phyloP scores from a whole-genome alignment of 2,113 vertebrate genomes.

The Hylia prasina region DNA sequence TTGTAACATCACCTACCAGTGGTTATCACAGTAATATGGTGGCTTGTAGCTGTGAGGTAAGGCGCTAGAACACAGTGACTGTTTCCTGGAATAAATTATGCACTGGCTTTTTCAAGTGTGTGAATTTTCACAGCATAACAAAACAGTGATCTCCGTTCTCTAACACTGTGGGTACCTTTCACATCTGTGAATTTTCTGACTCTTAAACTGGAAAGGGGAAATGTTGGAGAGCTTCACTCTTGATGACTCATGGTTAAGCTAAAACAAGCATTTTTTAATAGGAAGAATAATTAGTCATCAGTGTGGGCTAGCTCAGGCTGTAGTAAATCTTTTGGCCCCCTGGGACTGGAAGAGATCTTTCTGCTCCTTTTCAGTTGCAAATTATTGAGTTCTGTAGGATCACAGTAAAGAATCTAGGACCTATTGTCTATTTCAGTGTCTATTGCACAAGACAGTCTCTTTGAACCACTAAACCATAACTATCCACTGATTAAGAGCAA shows the following conservation, averaged over 20 bases:
- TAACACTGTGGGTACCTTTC: neutral
- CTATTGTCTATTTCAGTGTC: neutral
- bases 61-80: neutral
- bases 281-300: constrained; percentile 6
- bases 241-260: constrained; percentile 32
- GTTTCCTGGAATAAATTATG: constrained; percentile 23
- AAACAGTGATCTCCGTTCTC: neutral
- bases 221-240: constrained; percentile 3
- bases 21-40: neutral
- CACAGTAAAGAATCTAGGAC: neutral
- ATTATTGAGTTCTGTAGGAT: neutral
- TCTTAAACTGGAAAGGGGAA: neutral
- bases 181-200: neutral
- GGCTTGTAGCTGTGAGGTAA: neutral
- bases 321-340: neutral
- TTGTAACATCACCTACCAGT: neutral
- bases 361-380: neutral
- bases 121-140: neutral
- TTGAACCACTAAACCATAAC: neutral
- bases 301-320: neutral
- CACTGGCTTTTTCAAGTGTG: neutral
- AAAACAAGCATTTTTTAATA: constrained; percentile 19
- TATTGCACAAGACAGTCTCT: neutral
- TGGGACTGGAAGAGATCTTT: neutral
- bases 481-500: neutral